These are phyloP conservation scores for Baryphthengus martii DNA, from an alignment of 2,113 vertebrate species.

Conservation along the genomic window DNA sequence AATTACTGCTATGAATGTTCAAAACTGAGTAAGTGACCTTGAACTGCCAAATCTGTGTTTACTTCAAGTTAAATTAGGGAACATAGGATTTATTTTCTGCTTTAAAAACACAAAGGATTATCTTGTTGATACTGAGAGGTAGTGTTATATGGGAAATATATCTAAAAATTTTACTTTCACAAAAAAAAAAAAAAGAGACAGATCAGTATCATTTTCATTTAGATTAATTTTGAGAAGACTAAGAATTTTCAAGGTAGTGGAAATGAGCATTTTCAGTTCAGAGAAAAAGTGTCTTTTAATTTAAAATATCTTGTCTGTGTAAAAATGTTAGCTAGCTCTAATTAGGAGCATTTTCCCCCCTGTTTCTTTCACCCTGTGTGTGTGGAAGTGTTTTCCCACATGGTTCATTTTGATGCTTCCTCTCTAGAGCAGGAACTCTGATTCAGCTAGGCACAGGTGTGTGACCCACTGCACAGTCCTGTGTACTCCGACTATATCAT, in stretches of 20 bases:
- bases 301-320: background rate
- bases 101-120: background rate
- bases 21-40: background rate
- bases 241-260: background rate
- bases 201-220: background rate
- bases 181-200: too few species aligned
- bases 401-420: background rate
- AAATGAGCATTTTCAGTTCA: background rate
- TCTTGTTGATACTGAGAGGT: background rate
- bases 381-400: background rate
- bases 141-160: background rate
- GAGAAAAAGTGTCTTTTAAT: background rate
- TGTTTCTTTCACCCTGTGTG: background rate
- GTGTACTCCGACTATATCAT: accelerated
- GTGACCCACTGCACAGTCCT: background rate
- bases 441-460: background rate
- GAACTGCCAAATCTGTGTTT: background rate
- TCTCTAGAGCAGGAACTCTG: background rate
- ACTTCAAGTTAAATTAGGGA: background rate
- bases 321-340: background rate
- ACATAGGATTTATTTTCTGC: accelerated
- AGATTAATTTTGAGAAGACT: background rate
- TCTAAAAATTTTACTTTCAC: background rate
- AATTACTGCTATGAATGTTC: background rate
- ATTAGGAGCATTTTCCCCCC: background rate